A percentile compares a stretch with the other conserved stretches of the same genome.
Evolutionary conservation across 2,888 invertebrate species (phyloP).

Genomic region (Nephrotoma flavescens): DNA sequence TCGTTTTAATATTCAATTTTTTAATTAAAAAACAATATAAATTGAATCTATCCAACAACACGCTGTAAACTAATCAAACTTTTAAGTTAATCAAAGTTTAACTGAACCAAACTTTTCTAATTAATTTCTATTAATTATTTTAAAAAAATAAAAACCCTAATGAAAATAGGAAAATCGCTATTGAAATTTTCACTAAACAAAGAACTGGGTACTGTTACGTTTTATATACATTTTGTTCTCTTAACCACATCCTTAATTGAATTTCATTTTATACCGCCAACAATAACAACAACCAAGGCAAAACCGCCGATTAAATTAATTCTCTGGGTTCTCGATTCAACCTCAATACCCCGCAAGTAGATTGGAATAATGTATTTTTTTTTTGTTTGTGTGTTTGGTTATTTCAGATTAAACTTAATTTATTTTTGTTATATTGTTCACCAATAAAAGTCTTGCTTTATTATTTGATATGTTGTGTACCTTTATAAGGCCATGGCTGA

Average conservation of each 20-base stretch:
- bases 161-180: neutral
- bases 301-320: neutral
- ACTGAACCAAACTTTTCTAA: neutral
- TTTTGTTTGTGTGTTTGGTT: neutral
- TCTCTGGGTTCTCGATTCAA: neutral
- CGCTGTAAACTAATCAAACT: neutral
- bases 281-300: neutral
- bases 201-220: neutral
- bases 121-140: neutral
- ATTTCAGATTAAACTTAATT: neutral
- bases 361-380: neutral
- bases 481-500: too few relatives aligned
- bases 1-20: neutral
- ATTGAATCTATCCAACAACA: neutral
- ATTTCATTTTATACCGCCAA: neutral
- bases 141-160: neutral
- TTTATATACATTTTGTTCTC: neutral
- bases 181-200: neutral
- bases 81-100: neutral
- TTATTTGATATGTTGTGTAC: neutral
- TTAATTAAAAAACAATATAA: neutral
- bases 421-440: neutral
- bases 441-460: neutral
- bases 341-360: neutral
- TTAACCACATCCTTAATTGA: neutral